Base-by-base conservation (phyloP, 1,140 invertebrate genomes). In the Diachasma alloeum region DNA sequence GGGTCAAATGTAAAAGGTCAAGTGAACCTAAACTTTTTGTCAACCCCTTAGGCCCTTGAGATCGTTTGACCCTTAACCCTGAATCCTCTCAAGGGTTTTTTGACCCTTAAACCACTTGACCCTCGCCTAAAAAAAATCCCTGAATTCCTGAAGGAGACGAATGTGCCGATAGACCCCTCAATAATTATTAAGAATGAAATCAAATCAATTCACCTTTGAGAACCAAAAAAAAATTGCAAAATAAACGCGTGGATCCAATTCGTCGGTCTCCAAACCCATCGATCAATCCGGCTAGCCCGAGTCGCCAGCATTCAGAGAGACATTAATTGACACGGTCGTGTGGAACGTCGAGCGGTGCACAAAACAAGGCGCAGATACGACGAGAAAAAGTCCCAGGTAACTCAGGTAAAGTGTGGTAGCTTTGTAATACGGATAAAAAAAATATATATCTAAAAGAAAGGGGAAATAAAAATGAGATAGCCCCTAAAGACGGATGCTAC, bases 321-420 rank as follows among this genome's bases (percentile, higher is more conserved):
- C 87, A 89, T 89, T 89, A 89, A 89, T 89, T 89, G 88, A 89
- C 88, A 87, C 85, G 83, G 82, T 81, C 68, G 53, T 67, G 76
- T 42, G 22, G 15, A 75, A 31, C 22, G 56, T 39, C 71, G 69
- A 42, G 70, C 48, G 67, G 39, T 42, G 39, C 36, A 22, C 73
- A 81, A 79, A 78, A 71, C 77, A 80, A 70, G 77, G 46, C 42
- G 76, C 53, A 37, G 36, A 71, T 19, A 68, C 53, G 75, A 63
- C 5, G 17, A 42, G 9, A 68, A 68, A 42, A 56, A 56, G 66
- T 31, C 13, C 22, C 17, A 37, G 37, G 66, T 24, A 56, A 22
- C 44, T 11, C 68, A 24, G 44, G n/a, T 36, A 46, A 48, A 76
- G 48, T 44, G 39, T 67, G 46, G 46, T 26, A 48, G 44, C 44